Percentiles rank a stretch among this genome's conserved stretches.
Conservation (phyloP, 2,888 invertebrate species). For the Cryptus viduatorius region DNA sequence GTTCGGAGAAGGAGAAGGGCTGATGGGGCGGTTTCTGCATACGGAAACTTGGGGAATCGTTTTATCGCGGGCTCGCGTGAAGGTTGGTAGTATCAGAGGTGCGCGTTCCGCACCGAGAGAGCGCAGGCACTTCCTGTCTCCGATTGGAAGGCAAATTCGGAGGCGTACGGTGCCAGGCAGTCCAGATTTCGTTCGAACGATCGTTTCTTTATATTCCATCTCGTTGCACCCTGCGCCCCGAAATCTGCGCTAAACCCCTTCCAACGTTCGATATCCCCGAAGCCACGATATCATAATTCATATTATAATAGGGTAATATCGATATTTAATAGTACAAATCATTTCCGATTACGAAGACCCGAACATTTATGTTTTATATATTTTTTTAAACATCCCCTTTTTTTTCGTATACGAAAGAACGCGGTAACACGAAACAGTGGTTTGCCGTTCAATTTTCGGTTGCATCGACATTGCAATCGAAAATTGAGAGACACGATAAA, state of each 20-base stretch:
- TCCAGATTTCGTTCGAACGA: constrained; percentile 77
- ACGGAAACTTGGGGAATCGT: constrained; percentile 60
- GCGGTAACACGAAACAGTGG: neutral
- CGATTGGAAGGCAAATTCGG: constrained; percentile 56
- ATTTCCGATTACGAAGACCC: neutral
- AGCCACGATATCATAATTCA: constrained; percentile 52
- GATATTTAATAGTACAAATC: neutral
- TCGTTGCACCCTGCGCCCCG: constrained; percentile 68
- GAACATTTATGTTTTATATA: neutral
- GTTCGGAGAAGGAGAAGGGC: constrained; percentile 18
- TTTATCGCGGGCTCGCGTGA: constrained; percentile 72
- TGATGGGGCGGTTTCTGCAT: constrained; percentile 26
- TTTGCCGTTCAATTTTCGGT: constrained; percentile 6
- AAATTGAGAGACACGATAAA: constrained; percentile 82
- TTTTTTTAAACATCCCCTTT: neutral
- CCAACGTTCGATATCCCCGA: constrained; percentile 68
- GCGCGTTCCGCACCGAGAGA: constrained; percentile 45
- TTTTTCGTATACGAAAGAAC: neutral
- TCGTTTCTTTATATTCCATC: constrained; percentile 70
- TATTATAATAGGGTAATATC: neutral
- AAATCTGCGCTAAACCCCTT: constrained; percentile 1
- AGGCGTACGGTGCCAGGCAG: constrained; percentile 80
- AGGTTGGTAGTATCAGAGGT: constrained; percentile 66
- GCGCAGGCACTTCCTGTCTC: constrained; percentile 17
- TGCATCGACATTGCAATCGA: constrained; percentile 62